Percentiles rank a stretch among this genome's conserved stretches.
Conservation (phyloP, 2,113 vertebrate genomes). For the Trogon melanurus region DNA sequence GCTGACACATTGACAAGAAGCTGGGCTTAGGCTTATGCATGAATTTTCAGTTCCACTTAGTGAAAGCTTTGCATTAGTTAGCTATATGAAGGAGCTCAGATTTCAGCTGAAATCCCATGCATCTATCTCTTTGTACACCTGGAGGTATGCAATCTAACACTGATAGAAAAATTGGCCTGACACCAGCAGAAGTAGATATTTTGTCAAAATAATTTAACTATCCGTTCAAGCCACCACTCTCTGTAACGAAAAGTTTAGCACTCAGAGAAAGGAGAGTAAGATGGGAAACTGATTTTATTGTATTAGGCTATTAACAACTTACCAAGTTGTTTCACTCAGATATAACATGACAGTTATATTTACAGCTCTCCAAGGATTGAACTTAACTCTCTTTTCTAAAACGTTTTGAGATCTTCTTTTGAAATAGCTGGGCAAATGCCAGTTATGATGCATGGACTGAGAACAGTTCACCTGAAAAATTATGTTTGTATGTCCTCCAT, state of each 20-base stretch:
- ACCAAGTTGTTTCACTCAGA: background rate
- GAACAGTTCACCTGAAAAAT: background rate
- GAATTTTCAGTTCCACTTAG: background rate
- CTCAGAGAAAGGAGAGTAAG: background rate
- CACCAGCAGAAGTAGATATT: background rate
- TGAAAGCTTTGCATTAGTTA: background rate
- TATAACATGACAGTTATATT: background rate
- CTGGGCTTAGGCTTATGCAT: background rate
- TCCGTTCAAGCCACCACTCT: background rate
- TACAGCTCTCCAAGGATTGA: background rate
- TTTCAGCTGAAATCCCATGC: background rate
- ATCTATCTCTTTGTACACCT: background rate
- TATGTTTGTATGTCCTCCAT: background rate
- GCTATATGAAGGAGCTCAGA: background rate
- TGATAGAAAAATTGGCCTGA: background rate
- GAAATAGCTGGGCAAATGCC: background rate
- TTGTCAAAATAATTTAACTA: background rate
- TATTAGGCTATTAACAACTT: background rate
- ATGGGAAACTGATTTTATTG: background rate
- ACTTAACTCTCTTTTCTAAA: background rate
- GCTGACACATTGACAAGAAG: background rate
- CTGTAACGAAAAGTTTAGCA: background rate
- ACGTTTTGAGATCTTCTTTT: background rate
- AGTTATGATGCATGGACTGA: background rate
- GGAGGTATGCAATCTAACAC: background rate